Conservation (phyloP, 2,113 vertebrate genomes). For the Poeciliopsis occidentalis region DNA sequence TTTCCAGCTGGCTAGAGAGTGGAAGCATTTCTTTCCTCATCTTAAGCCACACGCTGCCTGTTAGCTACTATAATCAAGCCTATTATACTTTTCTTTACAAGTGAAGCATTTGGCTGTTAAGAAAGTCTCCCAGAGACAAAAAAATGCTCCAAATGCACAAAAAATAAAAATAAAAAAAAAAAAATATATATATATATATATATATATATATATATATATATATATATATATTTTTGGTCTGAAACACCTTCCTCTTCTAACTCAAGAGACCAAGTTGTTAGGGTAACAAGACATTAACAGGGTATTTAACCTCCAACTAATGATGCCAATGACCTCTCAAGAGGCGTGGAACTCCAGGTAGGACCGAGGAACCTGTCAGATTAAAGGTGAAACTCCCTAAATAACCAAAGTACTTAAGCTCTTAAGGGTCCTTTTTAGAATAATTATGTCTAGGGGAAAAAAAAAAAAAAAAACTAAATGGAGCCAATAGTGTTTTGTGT, state of each 20-base stretch:
- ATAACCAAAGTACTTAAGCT: conserved; percentile 4
- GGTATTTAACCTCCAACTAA: conserved; percentile 3
- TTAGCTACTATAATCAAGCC: not conserved
- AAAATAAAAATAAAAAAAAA: too few species aligned
- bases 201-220: too few species aligned
- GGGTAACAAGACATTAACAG: not conserved
- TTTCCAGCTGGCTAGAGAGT: too few species aligned
- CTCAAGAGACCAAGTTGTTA: not conserved
- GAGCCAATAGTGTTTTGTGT: not conserved
- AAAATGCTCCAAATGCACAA: not conserved
- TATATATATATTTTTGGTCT: too few species aligned
- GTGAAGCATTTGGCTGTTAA: not conserved
- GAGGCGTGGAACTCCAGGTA: too few species aligned
- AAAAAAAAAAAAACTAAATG: not conserved
- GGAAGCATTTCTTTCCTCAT: too few species aligned
- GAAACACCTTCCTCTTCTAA: not conserved
- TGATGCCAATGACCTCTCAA: not conserved
- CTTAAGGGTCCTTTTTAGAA: not conserved
- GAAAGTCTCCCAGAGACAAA: not conserved
- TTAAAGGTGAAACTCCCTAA: not conserved
- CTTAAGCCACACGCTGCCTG: not conserved
- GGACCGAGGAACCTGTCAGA: not conserved
- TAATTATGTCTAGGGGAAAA: not conserved
- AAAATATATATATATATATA: too few species aligned
- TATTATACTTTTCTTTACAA: not conserved